Evolutionary conservation across 2,888 invertebrate genomes (phyloP).

Genomic region (Deroplatys truncata): DNA sequence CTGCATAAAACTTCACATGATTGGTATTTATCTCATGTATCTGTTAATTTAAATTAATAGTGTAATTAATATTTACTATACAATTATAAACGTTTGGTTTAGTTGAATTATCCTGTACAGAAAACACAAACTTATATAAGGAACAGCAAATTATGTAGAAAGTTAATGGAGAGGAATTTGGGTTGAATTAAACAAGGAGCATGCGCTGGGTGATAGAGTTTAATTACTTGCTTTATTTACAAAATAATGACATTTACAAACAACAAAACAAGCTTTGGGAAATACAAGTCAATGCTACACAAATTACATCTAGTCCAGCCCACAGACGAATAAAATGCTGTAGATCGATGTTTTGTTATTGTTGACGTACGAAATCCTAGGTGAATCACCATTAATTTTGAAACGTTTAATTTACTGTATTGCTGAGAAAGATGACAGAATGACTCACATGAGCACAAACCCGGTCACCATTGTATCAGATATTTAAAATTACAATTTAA

Average conservation of each 20-base stretch:
- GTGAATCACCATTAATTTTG: not conserved
- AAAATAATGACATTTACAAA: not conserved
- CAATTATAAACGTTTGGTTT: too few relatives aligned
- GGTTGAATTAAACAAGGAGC: not conserved
- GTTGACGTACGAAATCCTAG: not conserved
- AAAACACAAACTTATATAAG: not conserved
- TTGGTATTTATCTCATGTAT: too few relatives aligned
- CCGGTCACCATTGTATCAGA: not conserved
- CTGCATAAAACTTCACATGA: too few relatives aligned
- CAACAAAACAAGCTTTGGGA: not conserved
- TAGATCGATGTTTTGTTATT: not conserved
- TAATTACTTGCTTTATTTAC: not conserved
- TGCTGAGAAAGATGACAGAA: not conserved
- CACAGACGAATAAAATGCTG: not conserved
- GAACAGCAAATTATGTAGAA: not conserved
- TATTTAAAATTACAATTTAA: not conserved
- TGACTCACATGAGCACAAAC: not conserved
- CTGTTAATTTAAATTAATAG: too few relatives aligned
- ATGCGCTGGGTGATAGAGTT: not conserved
- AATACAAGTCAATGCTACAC: not conserved
- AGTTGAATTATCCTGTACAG: not conserved
- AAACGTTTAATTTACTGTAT: not conserved
- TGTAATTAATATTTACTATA: too few relatives aligned
- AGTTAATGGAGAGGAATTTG: not conserved
- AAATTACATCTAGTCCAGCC: not conserved